Percentiles rank a stretch among this genome's conserved stretches.
phyloP scores from a whole-genome alignment of 1,140 invertebrate genomes.

The Polypedilum pembai region DNA sequence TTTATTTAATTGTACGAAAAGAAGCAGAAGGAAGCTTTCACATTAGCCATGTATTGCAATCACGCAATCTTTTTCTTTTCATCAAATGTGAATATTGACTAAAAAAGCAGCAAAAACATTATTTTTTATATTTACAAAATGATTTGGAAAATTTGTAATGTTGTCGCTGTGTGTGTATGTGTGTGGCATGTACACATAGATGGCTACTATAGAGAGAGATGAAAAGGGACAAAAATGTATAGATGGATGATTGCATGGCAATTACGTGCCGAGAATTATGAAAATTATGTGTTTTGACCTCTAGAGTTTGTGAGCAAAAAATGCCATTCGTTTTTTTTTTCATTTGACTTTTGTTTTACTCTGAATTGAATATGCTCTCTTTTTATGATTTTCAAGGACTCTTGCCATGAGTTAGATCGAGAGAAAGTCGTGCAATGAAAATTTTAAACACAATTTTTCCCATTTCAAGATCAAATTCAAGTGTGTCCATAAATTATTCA shows the following conservation, averaged over 20 bases:
- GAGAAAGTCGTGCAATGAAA: no score
- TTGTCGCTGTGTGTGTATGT: not conserved
- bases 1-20: not conserved
- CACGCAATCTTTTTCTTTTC: not conserved
- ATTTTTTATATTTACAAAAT: not conserved
- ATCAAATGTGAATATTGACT: not conserved
- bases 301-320: not conserved
- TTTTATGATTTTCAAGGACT: no score
- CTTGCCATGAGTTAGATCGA: no score
- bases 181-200: not conserved
- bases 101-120: not conserved
- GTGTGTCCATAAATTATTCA: no score
- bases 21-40: not conserved
- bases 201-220: no score
- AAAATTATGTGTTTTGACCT: not conserved
- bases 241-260: slow-evolving; percentile 10
- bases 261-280: slow-evolving; percentile 1
- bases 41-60: slow-evolving; percentile 11
- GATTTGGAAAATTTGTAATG: slow-evolving; percentile 12
- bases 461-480: no score
- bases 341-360: no score
- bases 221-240: not conserved
- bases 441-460: no score
- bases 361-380: no score
- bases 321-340: no score